phyloP scores from a whole-genome alignment of 2,797 vertebrate species.

The Xiphorhynchus erythropygius region DNA sequence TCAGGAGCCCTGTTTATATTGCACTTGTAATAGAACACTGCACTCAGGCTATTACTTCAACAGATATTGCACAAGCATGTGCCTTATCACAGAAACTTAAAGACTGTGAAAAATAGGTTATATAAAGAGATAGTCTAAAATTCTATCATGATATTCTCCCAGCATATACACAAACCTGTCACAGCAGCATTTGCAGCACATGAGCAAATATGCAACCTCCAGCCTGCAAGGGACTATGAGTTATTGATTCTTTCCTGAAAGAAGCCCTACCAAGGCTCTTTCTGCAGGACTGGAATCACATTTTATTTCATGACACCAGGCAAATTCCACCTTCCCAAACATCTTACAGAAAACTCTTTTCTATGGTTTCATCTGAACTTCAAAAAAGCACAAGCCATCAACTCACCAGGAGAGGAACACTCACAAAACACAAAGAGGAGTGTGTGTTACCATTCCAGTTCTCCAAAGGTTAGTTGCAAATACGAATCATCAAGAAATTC shows the following conservation, averaged over 20 bases:
- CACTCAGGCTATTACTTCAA: neutral
- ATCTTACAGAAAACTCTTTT: slow-evolving; percentile 10
- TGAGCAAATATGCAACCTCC: neutral
- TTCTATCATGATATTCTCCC: neutral
- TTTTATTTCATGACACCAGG: neutral
- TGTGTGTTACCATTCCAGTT: slow-evolving; percentile 18
- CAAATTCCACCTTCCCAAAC: neutral
- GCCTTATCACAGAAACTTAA: neutral
- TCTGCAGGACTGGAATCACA: neutral
- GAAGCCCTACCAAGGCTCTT: neutral
- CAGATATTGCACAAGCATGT: neutral
- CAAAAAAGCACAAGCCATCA: slow-evolving; percentile 20
- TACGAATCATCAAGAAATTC: slow-evolving; percentile 39
- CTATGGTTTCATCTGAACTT: slow-evolving; percentile 33
- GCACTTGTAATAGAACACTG: neutral
- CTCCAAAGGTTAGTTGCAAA: slow-evolving; percentile 50
- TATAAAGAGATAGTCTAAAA: neutral
- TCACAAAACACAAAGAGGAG: slow-evolving; percentile 51
- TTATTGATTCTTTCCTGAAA: neutral
- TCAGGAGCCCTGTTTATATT: neutral
- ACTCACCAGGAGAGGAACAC: slow-evolving; percentile 10
- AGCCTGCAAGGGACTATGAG: neutral
- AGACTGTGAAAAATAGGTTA: neutral
- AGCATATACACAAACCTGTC: neutral
- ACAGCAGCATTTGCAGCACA: neutral